Base-by-base conservation (phyloP, 1,140 invertebrate genomes). In the Kradibia gibbosae region DNA sequence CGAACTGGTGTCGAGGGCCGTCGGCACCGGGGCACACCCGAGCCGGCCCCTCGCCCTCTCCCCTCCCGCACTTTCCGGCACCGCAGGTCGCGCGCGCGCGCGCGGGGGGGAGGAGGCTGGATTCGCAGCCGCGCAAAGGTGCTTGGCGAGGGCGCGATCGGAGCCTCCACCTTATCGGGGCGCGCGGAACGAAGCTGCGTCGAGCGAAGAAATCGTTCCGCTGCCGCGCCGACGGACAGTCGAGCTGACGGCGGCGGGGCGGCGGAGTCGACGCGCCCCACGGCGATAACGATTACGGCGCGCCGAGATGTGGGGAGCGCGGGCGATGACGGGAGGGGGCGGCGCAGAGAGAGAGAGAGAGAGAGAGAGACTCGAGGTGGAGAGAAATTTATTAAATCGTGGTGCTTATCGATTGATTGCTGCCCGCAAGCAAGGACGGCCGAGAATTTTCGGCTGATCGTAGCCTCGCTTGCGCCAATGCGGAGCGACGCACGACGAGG, bases 141-240 rank as follows among this genome's bases (percentile, higher is more conserved):
- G 45, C 7, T 62, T 77, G n/a, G 45, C 11, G 62, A 53, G 76
- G 60, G 76, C 20, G n/a, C 28, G 8, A 48, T 36, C 70, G n/a
- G 39, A 78, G 34, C 25, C 70, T 80, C 70, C 73, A 62, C 78
- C 78, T 80, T 80, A 80, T 80, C 78, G 53, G 53, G 25, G n/a
- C 48, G 70, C 28, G 42, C 17, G 39, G 75, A 77, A 50, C 67
- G 50, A 45, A 57, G 45, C 28, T 11, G 67, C 22, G 34, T 60
- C 25, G 62, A 42, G 76, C 25, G 62, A 42, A 31, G 42, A 60
- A 42, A 77, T 76, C 39, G 74, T 34, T 53, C n/a, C n/a, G n/a
- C n/a, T 53, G 34, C 57, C 31, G 74, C 1, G 50, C 57, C 25
- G 31, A 36, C 7, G 62, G 62, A n/a, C 39, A 48, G 45, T 20